Percentiles rank a stretch among this genome's conserved stretches.
phyloP scores from a whole-genome alignment of 2,888 invertebrate genomes.

The Calephelis perditalis region DNA sequence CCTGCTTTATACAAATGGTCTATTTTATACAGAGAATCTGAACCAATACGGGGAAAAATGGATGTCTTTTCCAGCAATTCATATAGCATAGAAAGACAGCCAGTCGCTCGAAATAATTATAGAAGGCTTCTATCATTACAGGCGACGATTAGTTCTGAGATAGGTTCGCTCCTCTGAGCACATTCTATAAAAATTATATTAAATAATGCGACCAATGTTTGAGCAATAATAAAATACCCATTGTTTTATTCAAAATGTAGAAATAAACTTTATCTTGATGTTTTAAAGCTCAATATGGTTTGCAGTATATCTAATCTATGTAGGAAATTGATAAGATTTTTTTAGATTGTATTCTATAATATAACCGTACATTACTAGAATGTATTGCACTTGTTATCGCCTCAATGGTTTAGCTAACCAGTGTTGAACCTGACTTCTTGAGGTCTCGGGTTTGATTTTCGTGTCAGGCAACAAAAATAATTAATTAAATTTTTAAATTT shows the following conservation, averaged over 20 bases:
- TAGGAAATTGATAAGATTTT: constrained; percentile 4
- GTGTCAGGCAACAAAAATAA: no score
- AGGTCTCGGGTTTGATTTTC: no score
- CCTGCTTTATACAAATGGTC: no score
- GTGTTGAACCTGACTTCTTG: no score
- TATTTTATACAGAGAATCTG: no score
- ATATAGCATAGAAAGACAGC: constrained; percentile 22
- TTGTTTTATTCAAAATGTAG: constrained; percentile 18
- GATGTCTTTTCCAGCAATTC: constrained; percentile 35
- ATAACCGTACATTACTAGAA: no score
- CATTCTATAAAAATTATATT: constrained; percentile 71
- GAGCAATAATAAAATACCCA: constrained; percentile 28
- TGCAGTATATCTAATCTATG: neutral
- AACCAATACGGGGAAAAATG: no score
- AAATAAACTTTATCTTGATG: constrained; percentile 16
- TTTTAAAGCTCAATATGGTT: neutral
- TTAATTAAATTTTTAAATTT: no score
- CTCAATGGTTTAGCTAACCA: no score
- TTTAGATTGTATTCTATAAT: no score
- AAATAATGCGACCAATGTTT: constrained; percentile 54
- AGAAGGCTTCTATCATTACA: constrained; percentile 63
- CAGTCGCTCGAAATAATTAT: constrained; percentile 69
- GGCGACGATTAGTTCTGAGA: constrained; percentile 69
- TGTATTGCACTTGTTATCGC: no score
- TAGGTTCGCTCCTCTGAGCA: constrained; percentile 65